Conservation (phyloP, 2,797 vertebrate species). For the Hemibagrus guttatus region DNA sequence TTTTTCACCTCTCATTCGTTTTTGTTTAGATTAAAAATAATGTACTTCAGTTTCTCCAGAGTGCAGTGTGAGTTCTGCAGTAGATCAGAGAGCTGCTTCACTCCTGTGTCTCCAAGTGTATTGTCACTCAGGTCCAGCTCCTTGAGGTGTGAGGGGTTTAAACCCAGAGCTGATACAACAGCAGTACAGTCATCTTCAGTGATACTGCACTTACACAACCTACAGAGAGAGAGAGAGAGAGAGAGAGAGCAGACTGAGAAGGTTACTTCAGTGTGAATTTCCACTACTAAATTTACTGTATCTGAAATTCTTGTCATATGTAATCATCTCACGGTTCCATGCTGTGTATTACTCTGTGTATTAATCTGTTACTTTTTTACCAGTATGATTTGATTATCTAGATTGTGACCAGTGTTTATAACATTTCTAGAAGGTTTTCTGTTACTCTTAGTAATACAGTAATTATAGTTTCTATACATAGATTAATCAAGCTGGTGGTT, state of each 20-base stretch:
- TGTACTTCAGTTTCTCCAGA: conserved; percentile 10
- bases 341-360: too few relatives aligned
- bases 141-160: conserved; percentile 12
- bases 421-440: neutral
- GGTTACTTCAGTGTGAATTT: too few relatives aligned
- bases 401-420: neutral
- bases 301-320: too few relatives aligned
- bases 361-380: neutral
- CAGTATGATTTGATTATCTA: neutral
- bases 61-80: neutral
- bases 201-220: neutral
- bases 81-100: neutral
- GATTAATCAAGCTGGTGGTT: too few relatives aligned
- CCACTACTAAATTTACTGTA: too few relatives aligned
- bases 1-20: too few relatives aligned
- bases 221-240: conserved; percentile 10
- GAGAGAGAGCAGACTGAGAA: neutral
- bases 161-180: neutral
- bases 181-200: neutral
- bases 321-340: too few relatives aligned
- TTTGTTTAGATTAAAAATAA: too few relatives aligned
- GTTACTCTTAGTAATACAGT: neutral
- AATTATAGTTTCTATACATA: too few relatives aligned
- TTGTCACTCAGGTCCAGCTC: conserved; percentile 8
- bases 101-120: neutral